phyloP scores from a whole-genome alignment of 2,888 invertebrate species.

The Aproaerema taeniolella region DNA sequence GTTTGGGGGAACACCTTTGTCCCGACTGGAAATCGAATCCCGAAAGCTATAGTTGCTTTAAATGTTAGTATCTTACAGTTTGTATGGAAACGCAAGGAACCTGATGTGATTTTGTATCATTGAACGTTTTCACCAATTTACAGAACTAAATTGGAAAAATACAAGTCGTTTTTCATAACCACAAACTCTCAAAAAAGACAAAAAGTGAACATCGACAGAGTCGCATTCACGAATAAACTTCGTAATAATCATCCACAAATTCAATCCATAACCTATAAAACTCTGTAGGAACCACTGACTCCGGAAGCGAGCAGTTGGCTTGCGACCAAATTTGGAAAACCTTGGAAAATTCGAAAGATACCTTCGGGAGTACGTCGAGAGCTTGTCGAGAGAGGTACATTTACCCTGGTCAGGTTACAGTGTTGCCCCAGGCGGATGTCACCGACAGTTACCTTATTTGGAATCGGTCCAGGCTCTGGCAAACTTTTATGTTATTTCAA shows the following conservation, averaged over 20 bases:
- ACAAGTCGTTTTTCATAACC: too few relatives aligned
- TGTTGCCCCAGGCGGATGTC: slow-evolving; percentile 57
- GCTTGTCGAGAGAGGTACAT: slow-evolving; percentile 26
- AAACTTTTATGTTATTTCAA: slow-evolving; percentile 72
- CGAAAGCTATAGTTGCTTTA: too few relatives aligned
- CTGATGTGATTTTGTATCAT: too few relatives aligned
- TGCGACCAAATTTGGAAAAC: slow-evolving; percentile 31
- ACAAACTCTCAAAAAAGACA: too few relatives aligned
- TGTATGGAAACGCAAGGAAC: too few relatives aligned
- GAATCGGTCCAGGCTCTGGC: slow-evolving; percentile 60
- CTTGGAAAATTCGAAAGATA: too few relatives aligned
- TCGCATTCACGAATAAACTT: slow-evolving; percentile 24
- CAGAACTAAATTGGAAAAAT: too few relatives aligned
- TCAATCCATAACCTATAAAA: slow-evolving; percentile 62
- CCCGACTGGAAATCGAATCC: too few relatives aligned
- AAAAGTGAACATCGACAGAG: neutral
- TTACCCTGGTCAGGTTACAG: slow-evolving; percentile 33
- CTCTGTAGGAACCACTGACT: slow-evolving; percentile 47
- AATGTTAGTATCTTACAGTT: too few relatives aligned
- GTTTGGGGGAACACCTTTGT: too few relatives aligned
- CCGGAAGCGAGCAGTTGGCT: slow-evolving; percentile 53
- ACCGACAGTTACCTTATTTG: slow-evolving; percentile 73
- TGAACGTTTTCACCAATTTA: too few relatives aligned
- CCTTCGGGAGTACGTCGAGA: too few relatives aligned
- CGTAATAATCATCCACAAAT: slow-evolving; percentile 53